Conservation (phyloP, 2,113 vertebrate species). For the Cisticola juncidis region DNA sequence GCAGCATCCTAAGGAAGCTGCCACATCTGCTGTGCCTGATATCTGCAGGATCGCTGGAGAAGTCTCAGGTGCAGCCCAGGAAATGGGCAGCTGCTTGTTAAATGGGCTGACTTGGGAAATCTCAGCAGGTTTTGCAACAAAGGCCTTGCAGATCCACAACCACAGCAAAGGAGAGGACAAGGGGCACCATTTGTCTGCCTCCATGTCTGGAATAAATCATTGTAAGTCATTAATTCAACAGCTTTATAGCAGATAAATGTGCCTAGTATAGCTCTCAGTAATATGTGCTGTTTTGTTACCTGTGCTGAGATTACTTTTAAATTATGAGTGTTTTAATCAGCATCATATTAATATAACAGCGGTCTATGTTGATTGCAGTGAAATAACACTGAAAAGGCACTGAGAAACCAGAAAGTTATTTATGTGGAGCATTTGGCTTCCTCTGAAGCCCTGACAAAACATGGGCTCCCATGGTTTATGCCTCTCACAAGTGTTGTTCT, state of each 20-base stretch:
- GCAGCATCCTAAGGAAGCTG: neutral
- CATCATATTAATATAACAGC: neutral
- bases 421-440: neutral
- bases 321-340: neutral
- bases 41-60: neutral
- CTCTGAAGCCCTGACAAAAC: neutral
- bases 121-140: neutral
- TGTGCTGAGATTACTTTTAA: neutral
- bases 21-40: neutral
- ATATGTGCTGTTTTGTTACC: neutral
- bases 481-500: neutral
- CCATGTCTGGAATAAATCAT: neutral
- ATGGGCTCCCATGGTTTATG: neutral
- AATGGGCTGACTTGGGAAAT: neutral
- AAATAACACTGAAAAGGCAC: neutral
- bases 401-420: neutral
- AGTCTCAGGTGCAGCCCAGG: neutral
- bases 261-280: neutral
- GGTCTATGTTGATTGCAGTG: neutral
- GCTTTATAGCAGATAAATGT: neutral
- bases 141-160: neutral
- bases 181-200: neutral
- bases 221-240: neutral
- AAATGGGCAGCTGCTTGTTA: neutral
- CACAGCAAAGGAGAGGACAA: neutral